Conservation (phyloP, 2,888 invertebrate species). For the Pandemis cinnamomeana region DNA sequence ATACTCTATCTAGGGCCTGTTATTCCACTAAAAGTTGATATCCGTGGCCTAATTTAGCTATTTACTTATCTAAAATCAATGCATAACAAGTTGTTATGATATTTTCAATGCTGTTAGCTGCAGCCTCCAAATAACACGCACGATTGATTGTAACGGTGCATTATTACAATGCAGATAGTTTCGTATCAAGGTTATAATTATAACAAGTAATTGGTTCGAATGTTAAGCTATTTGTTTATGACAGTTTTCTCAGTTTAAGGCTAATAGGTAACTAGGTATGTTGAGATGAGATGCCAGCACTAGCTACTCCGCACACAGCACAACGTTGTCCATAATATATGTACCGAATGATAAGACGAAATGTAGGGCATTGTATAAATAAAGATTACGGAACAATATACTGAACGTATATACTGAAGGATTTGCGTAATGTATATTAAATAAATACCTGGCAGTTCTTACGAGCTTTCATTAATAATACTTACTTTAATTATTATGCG, state of each 20-base stretch:
- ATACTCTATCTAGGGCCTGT: background rate
- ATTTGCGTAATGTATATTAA: background rate
- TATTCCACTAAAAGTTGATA: background rate
- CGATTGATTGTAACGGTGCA: slow-evolving; percentile 27
- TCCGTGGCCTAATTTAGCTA: slow-evolving; percentile 5
- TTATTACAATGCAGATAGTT: background rate
- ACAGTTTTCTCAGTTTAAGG: background rate
- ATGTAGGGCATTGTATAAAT: background rate
- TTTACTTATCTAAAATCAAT: background rate
- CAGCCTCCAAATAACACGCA: slow-evolving; percentile 39
- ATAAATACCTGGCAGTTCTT: background rate
- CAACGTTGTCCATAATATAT: too few relatives aligned
- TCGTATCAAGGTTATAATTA: slow-evolving; percentile 8
- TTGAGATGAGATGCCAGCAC: background rate
- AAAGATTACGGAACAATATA: too few relatives aligned
- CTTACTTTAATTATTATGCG: background rate
- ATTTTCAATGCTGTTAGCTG: background rate
- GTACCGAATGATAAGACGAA: background rate
- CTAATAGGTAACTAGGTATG: background rate
- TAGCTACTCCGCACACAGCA: too few relatives aligned
- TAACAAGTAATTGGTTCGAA: background rate
- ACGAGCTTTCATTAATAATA: background rate
- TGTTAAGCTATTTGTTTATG: background rate
- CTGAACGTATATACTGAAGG: background rate
- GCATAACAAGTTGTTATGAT: background rate